These are phyloP conservation scores for Corythaixoides concolor DNA, from an alignment of 2,113 vertebrate species.

Conservation along the genomic window DNA sequence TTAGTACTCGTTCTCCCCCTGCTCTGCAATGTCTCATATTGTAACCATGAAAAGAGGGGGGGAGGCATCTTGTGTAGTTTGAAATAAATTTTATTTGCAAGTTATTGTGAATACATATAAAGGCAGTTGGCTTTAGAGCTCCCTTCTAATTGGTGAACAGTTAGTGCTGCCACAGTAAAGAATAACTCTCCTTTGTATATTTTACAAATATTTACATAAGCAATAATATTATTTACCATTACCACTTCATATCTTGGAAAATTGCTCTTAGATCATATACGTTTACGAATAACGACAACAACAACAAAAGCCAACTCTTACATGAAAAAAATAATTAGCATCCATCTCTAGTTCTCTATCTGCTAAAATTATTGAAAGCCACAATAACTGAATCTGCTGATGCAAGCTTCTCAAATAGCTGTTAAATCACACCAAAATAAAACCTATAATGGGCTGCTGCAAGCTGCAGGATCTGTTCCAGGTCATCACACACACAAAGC, in stretches of 20 bases:
- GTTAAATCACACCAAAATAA: neutral
- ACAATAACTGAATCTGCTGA: neutral
- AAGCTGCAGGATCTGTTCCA: constrained; percentile 18
- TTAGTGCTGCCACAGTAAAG: neutral
- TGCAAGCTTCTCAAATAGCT: neutral
- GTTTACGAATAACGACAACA: neutral
- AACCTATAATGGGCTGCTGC: neutral
- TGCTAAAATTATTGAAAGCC: constrained; percentile 5
- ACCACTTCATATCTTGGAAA: neutral
- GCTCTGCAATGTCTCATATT: neutral
- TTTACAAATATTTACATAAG: constrained; percentile 10
- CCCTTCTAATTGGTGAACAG: neutral
- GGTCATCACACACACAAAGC: neutral
- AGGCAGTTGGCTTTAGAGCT: neutral
- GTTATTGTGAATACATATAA: neutral
- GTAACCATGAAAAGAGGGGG: neutral
- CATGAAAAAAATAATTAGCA: neutral
- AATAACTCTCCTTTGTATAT: neutral
- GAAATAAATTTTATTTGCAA: neutral
- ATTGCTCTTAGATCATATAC: neutral
- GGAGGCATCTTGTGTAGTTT: neutral
- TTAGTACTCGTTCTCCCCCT: neutral
- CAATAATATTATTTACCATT: neutral
- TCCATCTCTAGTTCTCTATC: neutral
- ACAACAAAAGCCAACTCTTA: neutral